phyloP scores from a whole-genome alignment of 2,113 vertebrate species.

The Gila orcuttii region DNA sequence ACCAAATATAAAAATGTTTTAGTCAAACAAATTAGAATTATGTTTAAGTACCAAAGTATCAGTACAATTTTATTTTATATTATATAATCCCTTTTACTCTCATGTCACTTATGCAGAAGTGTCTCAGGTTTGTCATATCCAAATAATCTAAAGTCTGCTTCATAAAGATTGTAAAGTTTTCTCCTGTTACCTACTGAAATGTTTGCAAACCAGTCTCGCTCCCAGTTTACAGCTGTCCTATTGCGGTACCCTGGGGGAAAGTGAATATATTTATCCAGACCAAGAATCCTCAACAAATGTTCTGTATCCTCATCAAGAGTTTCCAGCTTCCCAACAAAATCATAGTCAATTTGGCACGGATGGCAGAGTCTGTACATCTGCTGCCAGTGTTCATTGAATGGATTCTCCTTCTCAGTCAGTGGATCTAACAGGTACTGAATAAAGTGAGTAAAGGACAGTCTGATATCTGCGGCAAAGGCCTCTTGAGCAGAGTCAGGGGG shows the following conservation, averaged over 20 bases:
- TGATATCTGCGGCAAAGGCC: conserved; percentile 84
- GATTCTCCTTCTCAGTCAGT: conserved; percentile 57
- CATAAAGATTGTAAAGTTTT: conserved; percentile 88
- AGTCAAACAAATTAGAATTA: neutral
- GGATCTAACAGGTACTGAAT: conserved; percentile 87
- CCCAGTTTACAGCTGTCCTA: conserved; percentile 87
- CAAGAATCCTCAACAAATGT: conserved; percentile 85
- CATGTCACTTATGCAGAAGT: conserved; percentile 68
- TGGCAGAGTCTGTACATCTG: conserved; percentile 87
- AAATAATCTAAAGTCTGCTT: conserved; percentile 90
- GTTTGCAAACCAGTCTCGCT: conserved; percentile 85
- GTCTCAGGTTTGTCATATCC: conserved; percentile 89
- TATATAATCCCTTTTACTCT: neutral
- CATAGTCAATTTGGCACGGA: conserved; percentile 92
- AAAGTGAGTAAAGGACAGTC: conserved; percentile 88
- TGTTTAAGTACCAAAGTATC: neutral
- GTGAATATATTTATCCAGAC: conserved; percentile 80
- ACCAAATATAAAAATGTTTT: neutral
- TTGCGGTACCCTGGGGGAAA: conserved; percentile 86
- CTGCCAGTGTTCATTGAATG: conserved; percentile 75
- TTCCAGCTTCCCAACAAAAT: conserved; percentile 93
- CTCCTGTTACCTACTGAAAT: conserved; percentile 82
- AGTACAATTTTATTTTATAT: neutral
- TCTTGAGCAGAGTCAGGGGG: conserved; percentile 83
- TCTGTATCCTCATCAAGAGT: conserved; percentile 88